These are phyloP conservation scores for Drosophila eugracilis DNA, from an alignment of 1,140 invertebrate genomes.

Conservation along the genomic window DNA sequence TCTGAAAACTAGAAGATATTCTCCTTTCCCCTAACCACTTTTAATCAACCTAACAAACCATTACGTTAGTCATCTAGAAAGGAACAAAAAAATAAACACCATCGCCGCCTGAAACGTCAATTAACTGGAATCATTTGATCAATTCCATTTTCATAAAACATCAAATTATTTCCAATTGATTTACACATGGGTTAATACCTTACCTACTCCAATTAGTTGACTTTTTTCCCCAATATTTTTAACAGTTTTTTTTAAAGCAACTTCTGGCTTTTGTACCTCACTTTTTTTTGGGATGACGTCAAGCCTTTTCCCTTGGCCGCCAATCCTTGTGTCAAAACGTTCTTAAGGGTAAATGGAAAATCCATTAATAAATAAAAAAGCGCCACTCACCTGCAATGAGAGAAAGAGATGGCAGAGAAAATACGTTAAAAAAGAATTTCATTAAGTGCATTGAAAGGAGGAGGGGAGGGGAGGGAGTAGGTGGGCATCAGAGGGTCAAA, in stretches of 20 bases:
- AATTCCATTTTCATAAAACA: slow-evolving; percentile 18
- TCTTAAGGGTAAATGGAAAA: slow-evolving; percentile 63
- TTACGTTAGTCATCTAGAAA: neutral
- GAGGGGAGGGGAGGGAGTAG: no score
- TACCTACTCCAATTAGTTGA: slow-evolving; percentile 11
- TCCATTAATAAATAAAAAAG: slow-evolving; percentile 79
- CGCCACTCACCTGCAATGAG: slow-evolving; percentile 74
- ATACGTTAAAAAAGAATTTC: slow-evolving; percentile 67
- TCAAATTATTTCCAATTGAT: slow-evolving; percentile 47
- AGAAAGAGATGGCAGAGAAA: slow-evolving; percentile 18
- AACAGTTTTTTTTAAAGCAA: neutral
- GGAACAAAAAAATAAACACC: no score
- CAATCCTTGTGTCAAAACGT: slow-evolving; percentile 44
- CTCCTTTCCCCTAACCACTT: neutral
- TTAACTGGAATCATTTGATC: slow-evolving; percentile 19
- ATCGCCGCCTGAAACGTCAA: slow-evolving; percentile 4
- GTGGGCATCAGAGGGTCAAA: slow-evolving; percentile 17
- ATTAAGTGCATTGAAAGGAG: slow-evolving; percentile 75
- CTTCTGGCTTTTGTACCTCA: slow-evolving; percentile 14
- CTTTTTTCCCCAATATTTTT: slow-evolving; percentile 9
- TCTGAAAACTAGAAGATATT: neutral
- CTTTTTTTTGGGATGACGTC: slow-evolving; percentile 51
- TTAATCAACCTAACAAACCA: slow-evolving; percentile 1
- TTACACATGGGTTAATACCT: slow-evolving; percentile 14
- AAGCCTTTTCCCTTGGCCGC: slow-evolving; percentile 43